phyloP scores from a whole-genome alignment of 2,113 vertebrate genomes.

The Lepus americanus region DNA sequence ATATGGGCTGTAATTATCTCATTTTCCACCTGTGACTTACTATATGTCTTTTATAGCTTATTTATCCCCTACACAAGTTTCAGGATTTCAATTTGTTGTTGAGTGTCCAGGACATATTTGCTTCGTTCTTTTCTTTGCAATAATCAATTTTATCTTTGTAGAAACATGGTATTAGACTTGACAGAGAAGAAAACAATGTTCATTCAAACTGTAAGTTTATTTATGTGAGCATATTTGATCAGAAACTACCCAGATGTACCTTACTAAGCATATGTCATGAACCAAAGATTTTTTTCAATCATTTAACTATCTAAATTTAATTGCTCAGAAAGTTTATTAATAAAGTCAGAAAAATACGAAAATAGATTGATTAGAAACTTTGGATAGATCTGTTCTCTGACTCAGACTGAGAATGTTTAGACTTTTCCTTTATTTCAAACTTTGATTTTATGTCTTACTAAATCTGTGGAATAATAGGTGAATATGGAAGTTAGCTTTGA shows the following conservation, averaged over 20 bases:
- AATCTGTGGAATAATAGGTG: slow-evolving; percentile 9
- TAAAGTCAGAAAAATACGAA: background rate
- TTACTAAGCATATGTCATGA: background rate
- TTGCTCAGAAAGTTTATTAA: background rate
- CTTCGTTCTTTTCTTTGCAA: slow-evolving; percentile 38
- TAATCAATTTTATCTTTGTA: background rate
- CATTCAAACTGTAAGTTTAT: slow-evolving; percentile 36
- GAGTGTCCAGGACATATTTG: background rate
- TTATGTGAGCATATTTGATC: slow-evolving; percentile 21
- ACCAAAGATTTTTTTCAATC: background rate
- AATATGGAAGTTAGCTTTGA: background rate
- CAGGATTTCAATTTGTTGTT: slow-evolving; percentile 14
- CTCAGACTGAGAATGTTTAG: slow-evolving; percentile 16
- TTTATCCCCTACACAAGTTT: background rate
- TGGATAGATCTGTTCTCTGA: background rate
- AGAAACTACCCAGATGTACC: slow-evolving; percentile 28
- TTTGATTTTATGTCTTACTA: slow-evolving; percentile 47
- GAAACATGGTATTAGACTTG: background rate
- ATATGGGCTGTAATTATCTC: background rate
- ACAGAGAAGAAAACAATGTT: background rate
- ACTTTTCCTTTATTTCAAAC: slow-evolving; percentile 34
- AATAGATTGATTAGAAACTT: background rate
- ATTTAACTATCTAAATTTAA: slow-evolving; percentile 34
- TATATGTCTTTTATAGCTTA: background rate
- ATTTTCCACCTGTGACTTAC: background rate